phyloP scores from a whole-genome alignment of 2,113 vertebrate genomes.

The Peromyscus leucopus region DNA sequence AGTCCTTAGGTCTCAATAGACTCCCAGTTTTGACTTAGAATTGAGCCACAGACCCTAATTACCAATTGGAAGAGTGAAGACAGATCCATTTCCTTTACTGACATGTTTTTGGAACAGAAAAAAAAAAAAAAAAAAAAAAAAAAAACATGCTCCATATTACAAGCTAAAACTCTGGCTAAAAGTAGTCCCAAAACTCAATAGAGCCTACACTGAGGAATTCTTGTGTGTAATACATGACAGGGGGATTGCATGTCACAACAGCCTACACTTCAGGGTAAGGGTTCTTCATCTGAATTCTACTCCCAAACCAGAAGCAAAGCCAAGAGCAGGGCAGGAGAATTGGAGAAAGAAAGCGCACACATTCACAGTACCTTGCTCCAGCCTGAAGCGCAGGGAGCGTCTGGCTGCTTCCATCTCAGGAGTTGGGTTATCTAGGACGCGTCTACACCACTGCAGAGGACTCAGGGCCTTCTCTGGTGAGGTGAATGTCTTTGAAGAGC shows the following conservation, averaged over 20 bases:
- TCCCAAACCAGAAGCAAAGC: constrained; percentile 24
- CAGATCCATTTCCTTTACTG: neutral
- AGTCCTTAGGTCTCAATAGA: neutral
- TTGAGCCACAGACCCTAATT: neutral
- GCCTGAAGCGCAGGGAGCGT: constrained; percentile 94
- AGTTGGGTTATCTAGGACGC: constrained; percentile 94
- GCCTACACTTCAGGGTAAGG: neutral
- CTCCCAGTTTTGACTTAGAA: neutral
- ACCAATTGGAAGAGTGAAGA: neutral
- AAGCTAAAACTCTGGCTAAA: neutral
- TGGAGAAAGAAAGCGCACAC: neutral
- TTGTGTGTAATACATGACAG: neutral
- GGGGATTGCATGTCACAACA: neutral
- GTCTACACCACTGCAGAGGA: constrained; percentile 97
- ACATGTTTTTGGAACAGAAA: neutral
- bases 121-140: neutral
- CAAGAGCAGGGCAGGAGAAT: neutral
- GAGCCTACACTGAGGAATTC: neutral
- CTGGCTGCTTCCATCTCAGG: constrained; percentile 96
- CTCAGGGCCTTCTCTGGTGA: constrained; percentile 88
- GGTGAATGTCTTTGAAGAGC: constrained; percentile 89
- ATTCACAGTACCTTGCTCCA: constrained; percentile 95
- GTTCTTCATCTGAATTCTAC: neutral
- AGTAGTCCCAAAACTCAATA: constrained; percentile 20
- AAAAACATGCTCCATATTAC: neutral